These are phyloP conservation scores for Epinotia demarniana DNA, from an alignment of 2,888 invertebrate species.

Conservation along the genomic window DNA sequence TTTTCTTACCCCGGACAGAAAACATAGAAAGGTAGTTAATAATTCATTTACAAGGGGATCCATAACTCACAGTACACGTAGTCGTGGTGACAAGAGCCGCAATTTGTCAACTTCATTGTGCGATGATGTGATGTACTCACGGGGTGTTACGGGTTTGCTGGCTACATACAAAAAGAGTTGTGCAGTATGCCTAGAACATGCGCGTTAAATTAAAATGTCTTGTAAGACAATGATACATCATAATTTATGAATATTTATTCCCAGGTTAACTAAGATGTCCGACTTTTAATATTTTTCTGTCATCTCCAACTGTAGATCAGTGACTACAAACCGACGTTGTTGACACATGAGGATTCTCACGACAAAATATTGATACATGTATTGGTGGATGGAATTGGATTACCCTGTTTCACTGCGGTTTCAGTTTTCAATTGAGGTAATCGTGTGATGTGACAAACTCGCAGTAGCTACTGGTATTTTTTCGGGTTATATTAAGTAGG, in stretches of 20 bases:
- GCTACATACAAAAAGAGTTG: neutral
- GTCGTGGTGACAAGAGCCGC: slow-evolving; percentile 17
- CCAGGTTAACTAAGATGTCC: slow-evolving; percentile 15
- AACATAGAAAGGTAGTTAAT: no score
- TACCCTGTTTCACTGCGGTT: no score
- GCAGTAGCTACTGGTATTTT: neutral
- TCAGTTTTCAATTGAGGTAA: no score
- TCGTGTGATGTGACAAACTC: no score
- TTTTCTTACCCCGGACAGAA: no score
- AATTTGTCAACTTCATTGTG: slow-evolving; percentile 35
- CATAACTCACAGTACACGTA: slow-evolving; percentile 22
- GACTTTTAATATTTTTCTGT: neutral
- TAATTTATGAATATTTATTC: slow-evolving; percentile 23
- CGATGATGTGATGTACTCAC: slow-evolving; percentile 26
- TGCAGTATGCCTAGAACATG: neutral
- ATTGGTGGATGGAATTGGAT: no score
- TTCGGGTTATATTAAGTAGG: neutral
- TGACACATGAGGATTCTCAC: neutral
- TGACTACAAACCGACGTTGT: neutral
- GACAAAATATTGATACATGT: neutral
- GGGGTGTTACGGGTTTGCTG: slow-evolving; percentile 22
- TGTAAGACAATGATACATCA: slow-evolving; percentile 17
- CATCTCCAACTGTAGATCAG: slow-evolving; percentile 2
- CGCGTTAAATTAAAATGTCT: slow-evolving; percentile 9
- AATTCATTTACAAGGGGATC: slow-evolving; percentile 30